Base-by-base conservation (phyloP, 2,888 invertebrate species). In the Drosophila mettleri region DNA sequence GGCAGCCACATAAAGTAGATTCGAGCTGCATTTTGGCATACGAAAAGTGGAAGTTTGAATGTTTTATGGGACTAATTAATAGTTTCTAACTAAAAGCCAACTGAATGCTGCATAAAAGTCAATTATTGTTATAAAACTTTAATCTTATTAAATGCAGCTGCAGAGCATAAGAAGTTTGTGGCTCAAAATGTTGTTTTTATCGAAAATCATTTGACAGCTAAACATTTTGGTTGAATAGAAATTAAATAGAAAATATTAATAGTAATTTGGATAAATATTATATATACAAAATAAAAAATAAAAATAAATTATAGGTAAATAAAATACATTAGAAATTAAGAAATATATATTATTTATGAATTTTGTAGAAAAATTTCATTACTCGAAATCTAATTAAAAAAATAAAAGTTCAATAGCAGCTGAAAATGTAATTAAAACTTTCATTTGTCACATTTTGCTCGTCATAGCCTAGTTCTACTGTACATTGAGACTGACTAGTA, bases 391-490 rank as follows among this genome's bases (percentile, higher is more conserved):
- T 16, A 39, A 39, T 20, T 39, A 22, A 7, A 0, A 1, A 7
- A 3, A 7, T 12, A 14, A 41, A 41, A 39, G 24, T 7, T 14
- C 20, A 20, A 39, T 22, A 8, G 10, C 5, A 24, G n/a, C 24
- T 22, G 4, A n/a, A 41, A 41, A 5, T 22, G 4, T 4, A 2
- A 29, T 45, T 29, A 10, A 27, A 6, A 16, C 9, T 16, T 43
- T 43, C 2, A 16, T 43, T 43, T 43, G 16, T 9, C 12, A 16
- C 4, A n/a, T 41, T 33, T 16, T 24, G 9, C 8, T n/a, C 36
- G 3, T 39, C 41, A 16, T 49, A 63, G 55, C 20, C 52, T 8
- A 9, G 55, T 55, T 72, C 16, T 54, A 63, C 73, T 60, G 73
- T 60, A 51, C 43, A 22, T 16, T 8, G 33, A 12, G 29, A 22